phyloP scores from a whole-genome alignment of 2,888 invertebrate genomes.

The Thereva unica region DNA sequence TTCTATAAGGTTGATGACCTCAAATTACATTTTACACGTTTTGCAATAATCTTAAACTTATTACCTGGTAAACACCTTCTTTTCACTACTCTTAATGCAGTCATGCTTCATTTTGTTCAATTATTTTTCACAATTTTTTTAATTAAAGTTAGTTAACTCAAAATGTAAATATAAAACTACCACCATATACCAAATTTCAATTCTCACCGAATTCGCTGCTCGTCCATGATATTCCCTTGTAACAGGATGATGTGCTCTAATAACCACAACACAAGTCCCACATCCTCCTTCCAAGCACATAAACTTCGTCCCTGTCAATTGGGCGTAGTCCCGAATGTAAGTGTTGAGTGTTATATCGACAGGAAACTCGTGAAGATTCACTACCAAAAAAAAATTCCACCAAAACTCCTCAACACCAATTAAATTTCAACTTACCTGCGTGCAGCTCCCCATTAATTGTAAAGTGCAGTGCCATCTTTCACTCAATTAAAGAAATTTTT shows the following conservation, averaged over 20 bases:
- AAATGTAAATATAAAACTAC: too few species aligned
- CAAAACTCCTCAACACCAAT: too few species aligned
- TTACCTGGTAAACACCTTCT: too few species aligned
- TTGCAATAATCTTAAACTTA: too few species aligned
- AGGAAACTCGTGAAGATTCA: slow-evolving; percentile 15
- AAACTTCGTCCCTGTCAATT: slow-evolving; percentile 63
- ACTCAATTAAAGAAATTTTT: too few species aligned
- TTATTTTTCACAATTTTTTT: too few species aligned
- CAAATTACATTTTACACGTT: too few species aligned
- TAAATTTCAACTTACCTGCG: slow-evolving; percentile 2
- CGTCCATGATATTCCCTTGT: slow-evolving; percentile 12
- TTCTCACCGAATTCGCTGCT: slow-evolving; percentile 20
- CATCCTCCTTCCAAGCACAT: slow-evolving; percentile 69
- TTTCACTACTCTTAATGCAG: too few species aligned
- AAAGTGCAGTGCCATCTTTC: neutral
- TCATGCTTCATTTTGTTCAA: too few species aligned
- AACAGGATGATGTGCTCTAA: slow-evolving; percentile 44
- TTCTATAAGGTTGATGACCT: too few species aligned
- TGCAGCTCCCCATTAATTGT: slow-evolving; percentile 21
- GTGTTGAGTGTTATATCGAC: slow-evolving; percentile 59
- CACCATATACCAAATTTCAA: too few species aligned
- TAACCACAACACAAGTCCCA: slow-evolving; percentile 61
- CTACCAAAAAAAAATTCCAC: neutral
- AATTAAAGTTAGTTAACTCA: too few species aligned
- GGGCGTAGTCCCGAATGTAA: slow-evolving; percentile 61